Evolutionary conservation across 2,113 vertebrate species (phyloP).

Genomic region (Leucopsar rothschildi): DNA sequence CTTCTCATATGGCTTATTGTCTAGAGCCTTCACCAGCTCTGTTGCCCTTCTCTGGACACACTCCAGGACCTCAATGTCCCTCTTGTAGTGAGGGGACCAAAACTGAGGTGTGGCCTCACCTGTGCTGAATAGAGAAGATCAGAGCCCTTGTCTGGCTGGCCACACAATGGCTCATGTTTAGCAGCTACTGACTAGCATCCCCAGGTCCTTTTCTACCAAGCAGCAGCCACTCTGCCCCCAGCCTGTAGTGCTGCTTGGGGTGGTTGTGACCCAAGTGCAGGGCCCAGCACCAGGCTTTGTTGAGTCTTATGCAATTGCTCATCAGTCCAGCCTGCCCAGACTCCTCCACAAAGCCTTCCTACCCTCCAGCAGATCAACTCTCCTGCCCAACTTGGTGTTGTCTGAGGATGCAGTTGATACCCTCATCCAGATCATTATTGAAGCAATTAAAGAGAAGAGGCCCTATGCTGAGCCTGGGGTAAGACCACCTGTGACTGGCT

Average conservation of each 20-base stretch:
- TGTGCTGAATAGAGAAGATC: not conserved
- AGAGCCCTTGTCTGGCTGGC: not conserved
- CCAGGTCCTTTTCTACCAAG: not conserved
- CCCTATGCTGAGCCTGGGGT: not conserved
- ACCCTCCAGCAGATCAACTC: not conserved
- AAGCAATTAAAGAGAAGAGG: not conserved
- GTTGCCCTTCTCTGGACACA: not conserved
- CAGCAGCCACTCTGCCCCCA: not conserved
- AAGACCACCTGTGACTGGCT: not conserved
- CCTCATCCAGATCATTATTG: not conserved
- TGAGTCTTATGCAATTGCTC: not conserved
- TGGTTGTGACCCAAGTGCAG: not conserved
- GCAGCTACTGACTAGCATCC: not conserved
- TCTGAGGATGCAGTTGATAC: not conserved
- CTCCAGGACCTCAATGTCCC: not conserved
- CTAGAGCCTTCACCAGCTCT: not conserved
- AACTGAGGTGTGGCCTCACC: not conserved
- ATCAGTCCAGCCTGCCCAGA: not conserved
- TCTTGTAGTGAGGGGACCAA: not conserved
- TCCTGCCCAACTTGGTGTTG: not conserved
- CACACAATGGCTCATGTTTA: not conserved
- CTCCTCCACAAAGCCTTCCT: not conserved
- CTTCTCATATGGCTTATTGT: not conserved
- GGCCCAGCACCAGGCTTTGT: not conserved
- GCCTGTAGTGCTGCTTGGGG: not conserved